Conservation (phyloP, 2,888 invertebrate species). For the Scrobipalpa costella region DNA sequence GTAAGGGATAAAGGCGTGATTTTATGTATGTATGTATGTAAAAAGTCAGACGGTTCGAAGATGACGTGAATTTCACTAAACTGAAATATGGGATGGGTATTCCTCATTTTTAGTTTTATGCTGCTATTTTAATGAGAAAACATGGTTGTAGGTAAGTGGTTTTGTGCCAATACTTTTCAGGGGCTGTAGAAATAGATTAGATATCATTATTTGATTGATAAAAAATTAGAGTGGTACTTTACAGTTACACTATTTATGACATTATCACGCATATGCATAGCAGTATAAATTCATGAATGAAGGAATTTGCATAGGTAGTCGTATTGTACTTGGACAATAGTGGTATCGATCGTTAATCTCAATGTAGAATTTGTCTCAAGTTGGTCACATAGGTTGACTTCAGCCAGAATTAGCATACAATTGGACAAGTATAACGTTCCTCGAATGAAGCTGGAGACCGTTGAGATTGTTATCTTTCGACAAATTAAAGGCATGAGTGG, state of each 20-base stretch:
- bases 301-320: not conserved
- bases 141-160: too few species aligned
- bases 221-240: too few species aligned
- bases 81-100: too few species aligned
- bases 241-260: too few species aligned
- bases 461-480: conserved; percentile 24
- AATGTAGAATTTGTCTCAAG: conserved; percentile 1
- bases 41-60: not conserved
- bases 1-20: too few species aligned
- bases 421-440: conserved; percentile 34
- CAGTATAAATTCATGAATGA: not conserved
- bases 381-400: conserved; percentile 16
- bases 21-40: too few species aligned
- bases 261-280: too few species aligned
- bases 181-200: too few species aligned
- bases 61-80: not conserved
- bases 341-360: not conserved
- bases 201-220: too few species aligned
- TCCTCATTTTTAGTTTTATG: too few species aligned
- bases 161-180: too few species aligned
- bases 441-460: conserved; percentile 17
- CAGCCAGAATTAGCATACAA: conserved; percentile 55
- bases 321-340: not conserved
- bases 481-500: conserved; percentile 10
- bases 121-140: too few species aligned